Conservation (phyloP, 2,797 vertebrate genomes). For the Sarcophilus harrisii region DNA sequence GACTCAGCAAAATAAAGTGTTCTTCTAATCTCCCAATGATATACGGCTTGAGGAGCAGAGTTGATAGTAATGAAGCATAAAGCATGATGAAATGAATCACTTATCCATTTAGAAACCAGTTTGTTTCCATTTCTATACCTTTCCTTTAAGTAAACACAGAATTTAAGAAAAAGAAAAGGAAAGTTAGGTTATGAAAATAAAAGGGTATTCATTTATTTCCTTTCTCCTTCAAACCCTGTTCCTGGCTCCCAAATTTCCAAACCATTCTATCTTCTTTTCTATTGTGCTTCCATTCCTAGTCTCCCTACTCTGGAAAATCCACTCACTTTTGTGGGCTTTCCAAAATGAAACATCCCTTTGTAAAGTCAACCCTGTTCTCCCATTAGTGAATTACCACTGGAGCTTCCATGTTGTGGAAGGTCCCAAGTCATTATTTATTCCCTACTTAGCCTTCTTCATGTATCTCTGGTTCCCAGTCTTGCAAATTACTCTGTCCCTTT, state of each 20-base stretch:
- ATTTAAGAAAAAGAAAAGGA: background rate
- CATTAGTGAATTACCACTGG: background rate
- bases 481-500: background rate
- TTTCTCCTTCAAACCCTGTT: background rate
- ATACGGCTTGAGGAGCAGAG: background rate
- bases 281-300: background rate
- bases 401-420: background rate
- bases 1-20: background rate
- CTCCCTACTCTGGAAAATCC: background rate
- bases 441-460: background rate
- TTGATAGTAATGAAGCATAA: background rate
- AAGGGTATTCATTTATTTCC: background rate
- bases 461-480: background rate
- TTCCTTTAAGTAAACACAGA: constrained; percentile 26
- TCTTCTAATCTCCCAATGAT: constrained; percentile 4
- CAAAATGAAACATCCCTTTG: background rate
- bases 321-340: background rate
- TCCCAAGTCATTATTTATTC: background rate
- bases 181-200: fast-evolving
- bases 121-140: constrained; percentile 29
- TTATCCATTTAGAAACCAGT: background rate
- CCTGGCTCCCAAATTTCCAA: background rate
- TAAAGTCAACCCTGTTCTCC: background rate
- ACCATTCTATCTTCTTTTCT: background rate
- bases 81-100: background rate